Evolutionary conservation across 2,888 invertebrate genomes (phyloP).

Genomic region (Troilus luridus): DNA sequence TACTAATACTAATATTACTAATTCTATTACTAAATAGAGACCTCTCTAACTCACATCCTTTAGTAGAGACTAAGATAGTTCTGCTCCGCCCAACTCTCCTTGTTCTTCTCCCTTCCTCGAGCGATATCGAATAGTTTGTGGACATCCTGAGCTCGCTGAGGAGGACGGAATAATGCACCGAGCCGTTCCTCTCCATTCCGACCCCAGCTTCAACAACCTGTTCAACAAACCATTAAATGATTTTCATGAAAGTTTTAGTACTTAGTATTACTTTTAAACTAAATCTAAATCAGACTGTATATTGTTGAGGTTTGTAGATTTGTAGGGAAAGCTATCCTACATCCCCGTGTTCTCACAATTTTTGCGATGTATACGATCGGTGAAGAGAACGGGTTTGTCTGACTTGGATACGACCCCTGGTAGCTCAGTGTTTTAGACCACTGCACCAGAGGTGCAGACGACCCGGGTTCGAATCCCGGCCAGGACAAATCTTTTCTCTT

Average conservation of each 20-base stretch:
- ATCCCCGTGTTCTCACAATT: too few relatives aligned
- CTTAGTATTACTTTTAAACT: background rate
- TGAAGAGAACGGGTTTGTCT: too few relatives aligned
- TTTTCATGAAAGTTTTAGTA: background rate
- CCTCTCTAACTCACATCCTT: conserved; percentile 81
- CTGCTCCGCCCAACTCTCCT: conserved; percentile 68
- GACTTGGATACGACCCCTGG: too few relatives aligned
- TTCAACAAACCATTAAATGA: conserved; percentile 31
- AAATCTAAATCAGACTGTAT: background rate
- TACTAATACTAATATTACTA: too few relatives aligned
- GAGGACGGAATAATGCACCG: conserved; percentile 72
- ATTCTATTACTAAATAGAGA: background rate
- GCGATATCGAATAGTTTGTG: conserved; percentile 83
- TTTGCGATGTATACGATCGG: too few relatives aligned
- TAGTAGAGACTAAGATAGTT: conserved; percentile 79
- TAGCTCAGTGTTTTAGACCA: too few relatives aligned
- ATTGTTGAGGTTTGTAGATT: too few relatives aligned
- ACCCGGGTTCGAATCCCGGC: too few relatives aligned
- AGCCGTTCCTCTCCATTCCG: conserved; percentile 66
- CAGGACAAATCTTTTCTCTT: too few relatives aligned
- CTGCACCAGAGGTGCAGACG: too few relatives aligned
- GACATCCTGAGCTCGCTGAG: conserved; percentile 84
- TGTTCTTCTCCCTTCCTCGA: conserved; percentile 70
- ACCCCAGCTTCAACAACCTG: conserved; percentile 66
- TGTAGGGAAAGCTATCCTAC: too few relatives aligned